Conservation (phyloP, 2,888 invertebrate genomes). For the Chymomyza caudatula region DNA sequence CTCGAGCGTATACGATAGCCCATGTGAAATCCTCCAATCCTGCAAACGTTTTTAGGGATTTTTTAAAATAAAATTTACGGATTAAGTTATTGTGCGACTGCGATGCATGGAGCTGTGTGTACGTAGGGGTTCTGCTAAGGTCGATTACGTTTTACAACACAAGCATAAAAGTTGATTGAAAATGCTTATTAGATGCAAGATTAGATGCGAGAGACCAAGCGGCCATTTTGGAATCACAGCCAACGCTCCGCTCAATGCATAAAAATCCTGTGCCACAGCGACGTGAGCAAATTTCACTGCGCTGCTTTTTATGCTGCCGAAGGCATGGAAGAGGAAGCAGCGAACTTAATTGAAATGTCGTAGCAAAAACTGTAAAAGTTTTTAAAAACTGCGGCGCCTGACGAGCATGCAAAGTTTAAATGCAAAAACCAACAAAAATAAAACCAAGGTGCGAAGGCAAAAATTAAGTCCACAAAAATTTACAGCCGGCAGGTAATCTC, state of each 20-base stretch:
- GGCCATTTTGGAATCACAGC: conserved; percentile 53
- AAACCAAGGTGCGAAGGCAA: conserved; percentile 47
- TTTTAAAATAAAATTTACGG: conserved; percentile 74
- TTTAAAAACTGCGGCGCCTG: conserved; percentile 16
- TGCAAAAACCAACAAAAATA: background rate
- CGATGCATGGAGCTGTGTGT: conserved; percentile 28
- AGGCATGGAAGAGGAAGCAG: background rate
- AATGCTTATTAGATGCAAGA: conserved; percentile 78
- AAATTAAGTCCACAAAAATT: conserved; percentile 56
- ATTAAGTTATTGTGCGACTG: conserved; percentile 73
- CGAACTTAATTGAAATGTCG: conserved; percentile 66
- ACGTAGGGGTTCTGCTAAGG: conserved; percentile 22
- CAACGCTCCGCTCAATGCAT: conserved; percentile 53
- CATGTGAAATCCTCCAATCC: conserved; percentile 60
- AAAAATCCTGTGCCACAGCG: conserved; percentile 62
- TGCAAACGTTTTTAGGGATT: conserved; percentile 64
- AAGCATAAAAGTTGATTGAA: conserved; percentile 77
- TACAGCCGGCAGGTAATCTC: conserved; percentile 63
- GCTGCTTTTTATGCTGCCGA: conserved; percentile 17
- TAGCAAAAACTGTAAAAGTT: conserved; percentile 50
- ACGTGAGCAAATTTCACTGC: conserved; percentile 70
- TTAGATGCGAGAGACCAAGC: conserved; percentile 64
- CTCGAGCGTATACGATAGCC: conserved; percentile 19
- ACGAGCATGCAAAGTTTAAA: background rate
- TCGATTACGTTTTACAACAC: conserved; percentile 73